Percentiles rank a stretch among this genome's conserved stretches.
Conservation (phyloP, 1,140 invertebrate species). For the Eueides isabella region DNA sequence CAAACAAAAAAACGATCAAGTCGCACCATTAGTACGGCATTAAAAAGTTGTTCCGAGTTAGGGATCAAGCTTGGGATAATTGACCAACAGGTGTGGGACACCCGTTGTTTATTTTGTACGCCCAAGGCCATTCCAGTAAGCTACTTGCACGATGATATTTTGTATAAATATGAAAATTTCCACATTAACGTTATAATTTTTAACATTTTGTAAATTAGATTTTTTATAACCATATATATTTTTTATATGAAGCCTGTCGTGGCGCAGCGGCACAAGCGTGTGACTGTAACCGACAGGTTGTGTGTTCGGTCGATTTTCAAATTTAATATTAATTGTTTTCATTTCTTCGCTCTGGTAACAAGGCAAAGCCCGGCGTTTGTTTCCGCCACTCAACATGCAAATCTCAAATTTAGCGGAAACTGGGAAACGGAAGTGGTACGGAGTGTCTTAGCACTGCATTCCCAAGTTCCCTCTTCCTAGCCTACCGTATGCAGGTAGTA, state of each 20-base stretch:
- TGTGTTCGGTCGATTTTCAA: too few species aligned
- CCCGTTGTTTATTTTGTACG: conserved; percentile 59
- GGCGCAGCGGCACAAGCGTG: too few species aligned
- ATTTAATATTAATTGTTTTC: too few species aligned
- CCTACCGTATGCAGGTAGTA: neutral
- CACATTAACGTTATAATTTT: neutral
- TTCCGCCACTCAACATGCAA: too few species aligned
- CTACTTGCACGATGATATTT: neutral
- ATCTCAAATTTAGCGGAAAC: too few species aligned
- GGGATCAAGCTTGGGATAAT: conserved; percentile 54
- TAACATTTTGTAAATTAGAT: neutral
- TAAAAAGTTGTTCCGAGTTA: conserved; percentile 51
- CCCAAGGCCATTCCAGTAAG: conserved; percentile 34
- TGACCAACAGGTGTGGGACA: conserved; percentile 65
- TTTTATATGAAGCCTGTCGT: too few species aligned
- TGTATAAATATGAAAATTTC: neutral
- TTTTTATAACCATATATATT: neutral
- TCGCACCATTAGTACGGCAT: conserved; percentile 18
- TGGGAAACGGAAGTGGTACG: too few species aligned
- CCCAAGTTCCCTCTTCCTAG: too few species aligned
- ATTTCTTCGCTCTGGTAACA: too few species aligned
- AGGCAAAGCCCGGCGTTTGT: too few species aligned
- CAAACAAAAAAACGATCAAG: neutral
- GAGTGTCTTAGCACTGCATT: too few species aligned
- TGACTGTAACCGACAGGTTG: too few species aligned